Evolutionary conservation across 2,888 invertebrate species (phyloP).

Genomic region (Cyclophora punctaria): DNA sequence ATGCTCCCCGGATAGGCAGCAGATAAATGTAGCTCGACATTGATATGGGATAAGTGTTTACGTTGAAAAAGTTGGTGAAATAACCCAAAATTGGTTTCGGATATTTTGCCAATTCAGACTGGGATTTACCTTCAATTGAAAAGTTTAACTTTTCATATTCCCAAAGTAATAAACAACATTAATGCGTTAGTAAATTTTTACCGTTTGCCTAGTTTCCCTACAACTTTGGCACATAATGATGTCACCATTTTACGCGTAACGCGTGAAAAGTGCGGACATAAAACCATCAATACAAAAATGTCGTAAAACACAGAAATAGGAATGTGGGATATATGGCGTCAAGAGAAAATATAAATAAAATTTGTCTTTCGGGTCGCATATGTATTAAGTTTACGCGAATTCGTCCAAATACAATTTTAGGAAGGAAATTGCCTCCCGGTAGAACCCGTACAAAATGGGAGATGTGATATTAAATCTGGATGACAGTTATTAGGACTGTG

Average conservation of each 20-base stretch:
- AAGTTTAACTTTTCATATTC: too few relatives aligned
- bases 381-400: conserved; percentile 65
- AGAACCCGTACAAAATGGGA: conserved; percentile 60
- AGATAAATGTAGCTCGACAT: too few relatives aligned
- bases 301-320: conserved; percentile 41
- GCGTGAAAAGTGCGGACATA: conserved; percentile 6
- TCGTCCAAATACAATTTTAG: conserved; percentile 69
- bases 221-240: too few relatives aligned
- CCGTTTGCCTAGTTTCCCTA: too few relatives aligned
- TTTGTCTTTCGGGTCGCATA: conserved; percentile 63
- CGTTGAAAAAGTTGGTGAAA: too few relatives aligned
- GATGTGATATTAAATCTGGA: conserved; percentile 70
- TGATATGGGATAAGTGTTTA: too few relatives aligned
- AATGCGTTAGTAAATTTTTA: too few relatives aligned
- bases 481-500: conserved; percentile 67
- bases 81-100: too few relatives aligned
- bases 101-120: too few relatives aligned
- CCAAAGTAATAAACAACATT: too few relatives aligned
- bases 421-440: conserved; percentile 66
- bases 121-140: too few relatives aligned
- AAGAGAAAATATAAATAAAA: conserved; percentile 58
- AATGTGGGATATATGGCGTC: conserved; percentile 30
- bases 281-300: conserved; percentile 48
- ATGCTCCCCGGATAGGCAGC: conserved; percentile 5
- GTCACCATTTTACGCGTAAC: too few relatives aligned